Conservation (phyloP, 2,888 invertebrate genomes). For the Drosophila gaucha region DNA sequence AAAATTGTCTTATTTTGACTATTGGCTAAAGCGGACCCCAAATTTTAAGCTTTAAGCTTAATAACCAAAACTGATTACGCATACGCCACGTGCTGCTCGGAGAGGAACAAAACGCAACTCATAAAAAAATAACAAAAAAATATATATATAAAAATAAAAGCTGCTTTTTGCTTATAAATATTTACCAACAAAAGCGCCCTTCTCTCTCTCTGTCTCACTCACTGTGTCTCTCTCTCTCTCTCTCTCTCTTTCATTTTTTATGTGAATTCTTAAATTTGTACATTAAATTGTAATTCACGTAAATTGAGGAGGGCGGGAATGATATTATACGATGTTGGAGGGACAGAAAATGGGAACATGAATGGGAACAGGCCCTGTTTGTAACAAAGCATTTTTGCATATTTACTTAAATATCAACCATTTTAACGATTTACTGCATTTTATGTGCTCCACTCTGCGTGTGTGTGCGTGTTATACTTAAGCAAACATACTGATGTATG, state of each 20-base stretch:
- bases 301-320: slow-evolving; percentile 12
- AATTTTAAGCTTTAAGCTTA: slow-evolving; percentile 4
- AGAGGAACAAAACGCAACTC: neutral
- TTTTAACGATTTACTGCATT: slow-evolving; percentile 77
- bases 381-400: slow-evolving; percentile 70
- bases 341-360: neutral
- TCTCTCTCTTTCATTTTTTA: slow-evolving; percentile 31
- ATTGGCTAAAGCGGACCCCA: neutral
- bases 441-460: slow-evolving; percentile 42
- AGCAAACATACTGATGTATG: slow-evolving; percentile 42
- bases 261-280: slow-evolving; percentile 56
- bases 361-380: slow-evolving; percentile 19
- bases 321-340: neutral
- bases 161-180: slow-evolving; percentile 50
- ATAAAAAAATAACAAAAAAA: slow-evolving; percentile 3
- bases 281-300: slow-evolving; percentile 62
- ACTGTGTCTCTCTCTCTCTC: neutral
- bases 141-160: slow-evolving; percentile 16
- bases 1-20: neutral
- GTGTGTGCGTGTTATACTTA: slow-evolving; percentile 35
- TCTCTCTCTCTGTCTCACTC: neutral
- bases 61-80: slow-evolving; percentile 37
- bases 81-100: slow-evolving; percentile 37
- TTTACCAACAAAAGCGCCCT: slow-evolving; percentile 36
- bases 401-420: slow-evolving; percentile 75